Evolutionary conservation across 2,113 vertebrate species (phyloP), one percentile per base, ranked within the genome.

Genomic region (Rhynchomys soricoides): DNA sequence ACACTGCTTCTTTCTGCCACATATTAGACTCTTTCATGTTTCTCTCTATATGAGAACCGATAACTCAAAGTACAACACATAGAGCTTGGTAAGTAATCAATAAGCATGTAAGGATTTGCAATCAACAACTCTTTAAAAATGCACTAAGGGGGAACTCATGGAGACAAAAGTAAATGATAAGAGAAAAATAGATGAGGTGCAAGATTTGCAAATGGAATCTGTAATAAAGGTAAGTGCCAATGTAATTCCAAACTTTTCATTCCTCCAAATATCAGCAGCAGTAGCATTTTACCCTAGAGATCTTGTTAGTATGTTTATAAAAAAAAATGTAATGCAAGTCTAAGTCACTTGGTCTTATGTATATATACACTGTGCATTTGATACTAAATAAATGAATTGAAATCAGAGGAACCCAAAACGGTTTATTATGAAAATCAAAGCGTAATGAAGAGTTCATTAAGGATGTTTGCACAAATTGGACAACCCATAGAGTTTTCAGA

Each of bases 271-370:
- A 59, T 83, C 64, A 34, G 7, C 73, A 31, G 85, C 12, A 11
- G 40, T 74, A 50, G 24, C 73, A 40, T 77, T 95, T 96, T 86
- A 78, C 66, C 45, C 64, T 82, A 26, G 57, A 45, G 89, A 73
- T 92, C 81, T 93, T 96, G 34, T 96, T 89, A 97, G 57, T 82
- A 43, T 52, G 71, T 71, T 90, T 91, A 81, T 93, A 17, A 81
- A 95, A 79, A 79, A 95, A 90, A 93, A 81, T 82, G n/a, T 88
- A 86, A 55, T 62, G 79, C 21, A 73, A 92, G 43, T 73, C 17
- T 86, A 96, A 89, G 57, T 45, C 26, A 31, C 7, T 89, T 91
- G 43, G 16, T 91, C 16, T 92, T 81, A 77, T 70, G 81, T 24
- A 92, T 52, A 48, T 43, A 48, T 40, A 66, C 10, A 8, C 4